Evolutionary conservation across 2,888 invertebrate genomes (phyloP).

Genomic region (Ceratothoa steindachneri): DNA sequence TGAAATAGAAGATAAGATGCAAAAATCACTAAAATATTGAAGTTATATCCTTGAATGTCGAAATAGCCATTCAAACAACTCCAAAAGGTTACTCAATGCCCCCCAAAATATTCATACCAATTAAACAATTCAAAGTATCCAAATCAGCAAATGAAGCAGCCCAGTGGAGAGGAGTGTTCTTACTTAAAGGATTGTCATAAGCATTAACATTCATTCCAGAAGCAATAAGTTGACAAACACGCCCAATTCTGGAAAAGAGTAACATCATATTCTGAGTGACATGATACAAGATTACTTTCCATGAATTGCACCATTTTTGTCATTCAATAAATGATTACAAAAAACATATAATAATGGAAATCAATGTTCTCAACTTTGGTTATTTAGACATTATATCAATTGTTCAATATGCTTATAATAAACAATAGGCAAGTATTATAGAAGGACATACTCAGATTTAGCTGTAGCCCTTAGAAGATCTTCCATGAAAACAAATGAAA

Average conservation of each 20-base stretch:
- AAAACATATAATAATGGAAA: no score
- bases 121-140: slow-evolving; percentile 59
- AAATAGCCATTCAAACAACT: no score
- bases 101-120: slow-evolving; percentile 57
- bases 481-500: slow-evolving; percentile 60
- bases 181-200: slow-evolving; percentile 60
- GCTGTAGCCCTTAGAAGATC: slow-evolving; percentile 62
- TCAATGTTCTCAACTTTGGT: no score
- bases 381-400: no score
- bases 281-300: background rate
- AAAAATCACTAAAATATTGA: no score
- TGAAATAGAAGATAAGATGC: no score
- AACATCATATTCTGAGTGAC: slow-evolving; percentile 38
- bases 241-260: slow-evolving; percentile 57
- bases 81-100: no score
- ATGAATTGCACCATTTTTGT: background rate
- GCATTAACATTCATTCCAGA: slow-evolving; percentile 61
- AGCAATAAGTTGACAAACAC: slow-evolving; percentile 60
- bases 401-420: no score
- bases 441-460: slow-evolving; percentile 61
- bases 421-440: no score
- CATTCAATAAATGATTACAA: background rate
- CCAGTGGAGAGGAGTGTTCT: slow-evolving; percentile 64
- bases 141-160: slow-evolving; percentile 62
- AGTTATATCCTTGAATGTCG: no score